These are phyloP conservation scores for Pectinophora gossypiella DNA, from an alignment of 1,140 invertebrate species.

Conservation along the genomic window DNA sequence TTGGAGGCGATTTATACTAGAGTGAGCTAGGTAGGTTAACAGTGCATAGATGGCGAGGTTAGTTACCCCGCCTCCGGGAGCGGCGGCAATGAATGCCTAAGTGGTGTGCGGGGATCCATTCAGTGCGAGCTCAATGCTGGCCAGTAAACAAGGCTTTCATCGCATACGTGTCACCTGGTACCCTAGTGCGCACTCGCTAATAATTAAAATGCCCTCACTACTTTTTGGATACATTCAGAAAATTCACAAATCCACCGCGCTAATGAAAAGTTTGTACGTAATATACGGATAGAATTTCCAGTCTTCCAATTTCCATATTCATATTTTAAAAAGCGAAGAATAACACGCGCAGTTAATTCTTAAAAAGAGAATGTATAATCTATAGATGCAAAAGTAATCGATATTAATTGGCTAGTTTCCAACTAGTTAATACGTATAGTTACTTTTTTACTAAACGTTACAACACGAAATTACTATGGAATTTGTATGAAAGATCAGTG, in stretches of 20 bases:
- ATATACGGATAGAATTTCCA: too few relatives aligned
- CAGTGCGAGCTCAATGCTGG: constrained; percentile 46
- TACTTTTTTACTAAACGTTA: too few relatives aligned
- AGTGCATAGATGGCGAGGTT: constrained; percentile 26
- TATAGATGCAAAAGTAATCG: too few relatives aligned
- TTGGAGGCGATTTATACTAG: background rate
- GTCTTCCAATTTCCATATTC: too few relatives aligned
- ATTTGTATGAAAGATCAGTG: too few relatives aligned
- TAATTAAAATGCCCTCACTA: constrained; percentile 8
- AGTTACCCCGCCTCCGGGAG: constrained; percentile 39
- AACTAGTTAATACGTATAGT: too few relatives aligned
- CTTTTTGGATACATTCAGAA: too few relatives aligned
- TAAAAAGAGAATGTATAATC: too few relatives aligned
- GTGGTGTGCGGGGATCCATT: constrained; percentile 44
- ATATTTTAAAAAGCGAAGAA: too few relatives aligned
- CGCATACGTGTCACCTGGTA: constrained; percentile 48
- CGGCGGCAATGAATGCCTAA: constrained; percentile 49
- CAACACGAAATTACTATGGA: too few relatives aligned
- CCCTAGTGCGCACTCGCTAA: constrained; percentile 29
- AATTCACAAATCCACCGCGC: background rate
- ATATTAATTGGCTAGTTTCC: too few relatives aligned
- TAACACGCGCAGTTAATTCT: too few relatives aligned
- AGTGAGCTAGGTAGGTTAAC: background rate
- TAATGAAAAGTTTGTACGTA: background rate
- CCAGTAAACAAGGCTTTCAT: constrained; percentile 55